Percentiles rank a stretch among this genome's conserved stretches.
phyloP scores from a whole-genome alignment of 2,797 vertebrate species.

The Macropodus opercularis region DNA sequence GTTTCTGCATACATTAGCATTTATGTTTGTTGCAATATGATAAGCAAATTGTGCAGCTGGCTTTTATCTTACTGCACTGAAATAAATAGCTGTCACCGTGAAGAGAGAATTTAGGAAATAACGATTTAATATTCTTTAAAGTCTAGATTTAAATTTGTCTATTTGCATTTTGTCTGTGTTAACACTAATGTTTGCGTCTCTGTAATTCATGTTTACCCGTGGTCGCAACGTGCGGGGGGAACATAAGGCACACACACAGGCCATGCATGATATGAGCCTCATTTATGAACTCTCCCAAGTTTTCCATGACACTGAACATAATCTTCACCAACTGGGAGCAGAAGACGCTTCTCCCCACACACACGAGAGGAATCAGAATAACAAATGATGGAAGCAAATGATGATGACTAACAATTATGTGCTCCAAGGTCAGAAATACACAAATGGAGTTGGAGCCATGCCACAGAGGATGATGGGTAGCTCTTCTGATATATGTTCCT shows the following conservation, averaged over 20 bases:
- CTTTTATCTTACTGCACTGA: conserved; percentile 31
- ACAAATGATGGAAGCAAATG: conserved; percentile 60
- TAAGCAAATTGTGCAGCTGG: conserved; percentile 41
- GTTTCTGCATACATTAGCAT: conserved; percentile 62
- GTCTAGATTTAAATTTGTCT: neutral
- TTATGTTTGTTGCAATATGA: conserved; percentile 42
- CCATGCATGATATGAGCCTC: conserved; percentile 60
- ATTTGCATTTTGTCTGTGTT: conserved; percentile 26
- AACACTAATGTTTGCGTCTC: conserved; percentile 13
- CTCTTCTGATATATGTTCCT: conserved; percentile 56
- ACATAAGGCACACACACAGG: conserved; percentile 35
- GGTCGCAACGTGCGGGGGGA: conserved; percentile 46
- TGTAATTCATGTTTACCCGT: conserved; percentile 38
- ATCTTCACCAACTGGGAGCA: conserved; percentile 69
- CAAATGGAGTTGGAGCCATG: conserved; percentile 61
- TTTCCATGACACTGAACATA: conserved; percentile 77
- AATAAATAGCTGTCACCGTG: conserved; percentile 22
- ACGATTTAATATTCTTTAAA: conserved; percentile 13
- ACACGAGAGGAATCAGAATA: conserved; percentile 38
- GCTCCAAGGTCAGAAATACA: conserved; percentile 71
- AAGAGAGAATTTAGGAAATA: conserved; percentile 11
- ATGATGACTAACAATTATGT: conserved; percentile 72
- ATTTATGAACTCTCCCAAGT: conserved; percentile 70
- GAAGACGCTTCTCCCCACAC: conserved; percentile 26
- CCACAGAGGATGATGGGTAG: conserved; percentile 59